These are phyloP conservation scores for Gryon sp. DNA, from an alignment of 1,140 invertebrate genomes.

Conservation along the genomic window DNA sequence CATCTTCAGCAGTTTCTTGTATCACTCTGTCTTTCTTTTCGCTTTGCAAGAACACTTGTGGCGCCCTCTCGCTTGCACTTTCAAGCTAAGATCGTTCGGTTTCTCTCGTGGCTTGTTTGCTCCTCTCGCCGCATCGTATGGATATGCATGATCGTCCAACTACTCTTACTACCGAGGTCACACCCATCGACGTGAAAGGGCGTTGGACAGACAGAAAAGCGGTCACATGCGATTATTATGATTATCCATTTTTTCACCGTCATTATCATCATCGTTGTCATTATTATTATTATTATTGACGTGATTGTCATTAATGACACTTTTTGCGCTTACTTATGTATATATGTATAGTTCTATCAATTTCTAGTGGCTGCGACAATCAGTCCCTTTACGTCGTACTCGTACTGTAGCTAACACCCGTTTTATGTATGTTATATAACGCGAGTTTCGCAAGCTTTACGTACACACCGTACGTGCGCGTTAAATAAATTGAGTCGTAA, in stretches of 20 bases:
- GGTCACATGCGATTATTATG: conserved; percentile 58
- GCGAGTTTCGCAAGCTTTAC: conserved; percentile 20
- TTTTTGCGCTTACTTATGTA: conserved; percentile 39
- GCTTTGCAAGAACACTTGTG: conserved; percentile 11
- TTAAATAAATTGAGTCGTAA: conserved; percentile 50
- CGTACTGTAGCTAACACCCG: background rate
- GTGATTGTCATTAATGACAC: conserved; percentile 51
- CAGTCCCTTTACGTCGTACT: background rate
- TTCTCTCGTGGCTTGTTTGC: conserved; percentile 46
- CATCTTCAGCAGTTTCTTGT: background rate
- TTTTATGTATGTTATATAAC: conserved; percentile 14
- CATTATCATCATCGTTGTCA: conserved; percentile 25
- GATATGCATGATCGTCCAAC: conserved; percentile 63
- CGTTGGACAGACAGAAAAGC: conserved; percentile 65
- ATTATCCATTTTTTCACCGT: conserved; percentile 29
- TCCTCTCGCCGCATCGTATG: conserved; percentile 63
- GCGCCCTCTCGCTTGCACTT: background rate
- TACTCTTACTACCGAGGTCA: conserved; percentile 65
- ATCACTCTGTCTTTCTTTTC: conserved; percentile 11
- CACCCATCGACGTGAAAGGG: conserved; percentile 65
- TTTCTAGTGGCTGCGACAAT: conserved; percentile 10
- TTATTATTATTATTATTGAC: conserved; percentile 41
- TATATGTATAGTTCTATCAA: conserved; percentile 24
- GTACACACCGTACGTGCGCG: conserved; percentile 11
- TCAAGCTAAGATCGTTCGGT: conserved; percentile 2